These are phyloP conservation scores for Agonopterix subpropinquella DNA, from an alignment of 2,888 invertebrate species.

Conservation along the genomic window DNA sequence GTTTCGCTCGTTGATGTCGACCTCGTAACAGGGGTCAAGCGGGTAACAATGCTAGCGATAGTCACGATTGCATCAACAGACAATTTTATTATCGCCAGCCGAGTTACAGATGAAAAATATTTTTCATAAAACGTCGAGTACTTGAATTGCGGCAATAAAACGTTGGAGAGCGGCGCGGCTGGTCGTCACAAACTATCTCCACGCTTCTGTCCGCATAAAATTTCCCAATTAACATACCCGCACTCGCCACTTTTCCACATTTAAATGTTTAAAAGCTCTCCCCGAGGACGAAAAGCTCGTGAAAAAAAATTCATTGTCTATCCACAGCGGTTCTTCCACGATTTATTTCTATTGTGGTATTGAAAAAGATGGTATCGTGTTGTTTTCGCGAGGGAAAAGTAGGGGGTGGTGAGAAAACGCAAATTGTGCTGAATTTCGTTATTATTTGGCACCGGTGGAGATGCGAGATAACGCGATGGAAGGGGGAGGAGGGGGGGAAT, in stretches of 20 bases:
- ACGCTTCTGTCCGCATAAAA: constrained; percentile 31
- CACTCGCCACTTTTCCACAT: constrained; percentile 20
- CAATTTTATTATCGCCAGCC: constrained; percentile 12
- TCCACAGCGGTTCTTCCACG: constrained; percentile 16
- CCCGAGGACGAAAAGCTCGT: constrained; percentile 5
- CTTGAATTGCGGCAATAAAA: constrained; percentile 24
- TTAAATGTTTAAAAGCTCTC: constrained; percentile 30
- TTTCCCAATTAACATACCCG: constrained; percentile 44
- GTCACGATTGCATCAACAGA: constrained; percentile 2
- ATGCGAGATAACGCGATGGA: constrained; percentile 38
- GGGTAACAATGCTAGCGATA: background rate
- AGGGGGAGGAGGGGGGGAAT: constrained; percentile 17
- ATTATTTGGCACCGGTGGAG: constrained; percentile 52
- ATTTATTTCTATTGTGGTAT: constrained; percentile 39
- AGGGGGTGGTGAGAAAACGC: constrained; percentile 31
- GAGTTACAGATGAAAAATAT: constrained; percentile 14
- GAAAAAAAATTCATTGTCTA: background rate
- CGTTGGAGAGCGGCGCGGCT: constrained; percentile 16
- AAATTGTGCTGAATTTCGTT: constrained; percentile 57
- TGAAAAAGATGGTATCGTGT: constrained; percentile 37
- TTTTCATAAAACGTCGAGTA: constrained; percentile 19
- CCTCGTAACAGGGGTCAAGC: background rate
- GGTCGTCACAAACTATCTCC: constrained; percentile 22
- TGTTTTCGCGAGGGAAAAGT: constrained; percentile 19
- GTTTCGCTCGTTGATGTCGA: background rate